Conservation (phyloP, 1,140 invertebrate species). For the Drosophila willistoni region DNA sequence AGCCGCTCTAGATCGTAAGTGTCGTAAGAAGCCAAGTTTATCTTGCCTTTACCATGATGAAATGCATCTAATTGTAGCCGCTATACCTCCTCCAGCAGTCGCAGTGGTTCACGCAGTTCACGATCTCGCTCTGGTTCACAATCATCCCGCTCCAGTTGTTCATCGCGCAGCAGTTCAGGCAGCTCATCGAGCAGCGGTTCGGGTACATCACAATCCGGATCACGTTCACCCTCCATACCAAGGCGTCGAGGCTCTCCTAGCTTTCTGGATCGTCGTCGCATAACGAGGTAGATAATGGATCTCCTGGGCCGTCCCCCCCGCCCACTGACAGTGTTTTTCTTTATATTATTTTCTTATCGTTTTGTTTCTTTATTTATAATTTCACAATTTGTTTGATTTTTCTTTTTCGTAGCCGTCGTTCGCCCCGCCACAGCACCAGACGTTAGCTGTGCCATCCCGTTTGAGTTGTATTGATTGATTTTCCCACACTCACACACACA, state of each 20-base stretch:
- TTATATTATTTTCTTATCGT: slow-evolving; percentile 9
- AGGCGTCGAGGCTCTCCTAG: slow-evolving; percentile 94
- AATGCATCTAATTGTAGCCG: slow-evolving; percentile 40
- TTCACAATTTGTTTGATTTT: slow-evolving; percentile 31
- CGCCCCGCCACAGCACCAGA: slow-evolving; percentile 78
- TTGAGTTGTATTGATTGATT: slow-evolving; percentile 64
- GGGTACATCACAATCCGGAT: slow-evolving; percentile 84
- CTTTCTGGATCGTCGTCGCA: slow-evolving; percentile 93
- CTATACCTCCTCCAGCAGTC: slow-evolving; percentile 83
- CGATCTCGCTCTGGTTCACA: slow-evolving; percentile 83
- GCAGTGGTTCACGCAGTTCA: slow-evolving; percentile 80
- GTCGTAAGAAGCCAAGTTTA: not conserved
- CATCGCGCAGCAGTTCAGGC: slow-evolving; percentile 82
- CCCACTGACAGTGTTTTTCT: not conserved
- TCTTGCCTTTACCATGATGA: not conserved
- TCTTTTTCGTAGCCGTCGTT: slow-evolving; percentile 84
- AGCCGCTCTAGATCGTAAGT: slow-evolving; percentile 83
- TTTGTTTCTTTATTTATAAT: slow-evolving; percentile 35
- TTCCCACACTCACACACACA: slow-evolving; percentile 7
- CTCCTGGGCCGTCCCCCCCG: not conserved
- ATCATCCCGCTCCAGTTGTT: slow-evolving; percentile 84
- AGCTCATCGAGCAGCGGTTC: slow-evolving; percentile 77
- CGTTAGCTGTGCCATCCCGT: slow-evolving; percentile 54
- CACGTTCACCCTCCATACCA: slow-evolving; percentile 93
- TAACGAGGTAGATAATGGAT: slow-evolving; percentile 90